Evolutionary conservation across 1,140 invertebrate genomes (phyloP).

Genomic region (Druon quercuslanigerum): DNA sequence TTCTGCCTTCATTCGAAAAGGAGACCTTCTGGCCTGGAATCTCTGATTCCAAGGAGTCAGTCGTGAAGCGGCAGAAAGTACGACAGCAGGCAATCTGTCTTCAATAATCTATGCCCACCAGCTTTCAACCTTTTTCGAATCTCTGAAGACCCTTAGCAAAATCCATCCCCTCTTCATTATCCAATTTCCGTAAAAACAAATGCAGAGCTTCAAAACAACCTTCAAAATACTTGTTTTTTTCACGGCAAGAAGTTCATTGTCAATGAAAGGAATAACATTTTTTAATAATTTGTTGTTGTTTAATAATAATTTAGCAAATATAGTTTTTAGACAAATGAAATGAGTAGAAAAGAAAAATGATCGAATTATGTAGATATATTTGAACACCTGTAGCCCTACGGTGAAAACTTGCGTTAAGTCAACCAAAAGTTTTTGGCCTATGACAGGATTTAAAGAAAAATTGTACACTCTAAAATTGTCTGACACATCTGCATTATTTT

Average conservation of each 20-base stretch:
- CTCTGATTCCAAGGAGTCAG: slow-evolving; percentile 57
- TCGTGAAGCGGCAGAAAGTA: slow-evolving; percentile 56
- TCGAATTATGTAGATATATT: neutral
- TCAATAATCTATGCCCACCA: slow-evolving; percentile 40
- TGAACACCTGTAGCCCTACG: neutral
- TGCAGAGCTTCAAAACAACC: too few relatives aligned
- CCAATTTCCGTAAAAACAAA: slow-evolving; percentile 4
- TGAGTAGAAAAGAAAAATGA: slow-evolving; percentile 6
- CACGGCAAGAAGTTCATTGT: too few relatives aligned
- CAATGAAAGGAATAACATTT: too few relatives aligned
- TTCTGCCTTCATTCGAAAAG: slow-evolving; percentile 15
- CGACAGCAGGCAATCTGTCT: slow-evolving; percentile 61
- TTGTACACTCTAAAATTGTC: neutral
- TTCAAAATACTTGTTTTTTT: too few relatives aligned
- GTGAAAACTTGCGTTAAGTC: neutral
- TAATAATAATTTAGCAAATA: neutral
- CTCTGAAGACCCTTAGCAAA: slow-evolving; percentile 43
- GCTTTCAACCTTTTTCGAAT: slow-evolving; percentile 35
- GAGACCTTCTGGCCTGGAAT: slow-evolving; percentile 40
- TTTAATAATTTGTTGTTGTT: too few relatives aligned
- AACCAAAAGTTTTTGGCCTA: slow-evolving; percentile 5
- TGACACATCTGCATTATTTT: slow-evolving; percentile 1
- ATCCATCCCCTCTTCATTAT: slow-evolving; percentile 40
- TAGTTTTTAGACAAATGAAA: neutral
- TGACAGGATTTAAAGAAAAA: slow-evolving; percentile 4